Conservation (phyloP, 2,113 vertebrate genomes). For the Gallinago media region DNA sequence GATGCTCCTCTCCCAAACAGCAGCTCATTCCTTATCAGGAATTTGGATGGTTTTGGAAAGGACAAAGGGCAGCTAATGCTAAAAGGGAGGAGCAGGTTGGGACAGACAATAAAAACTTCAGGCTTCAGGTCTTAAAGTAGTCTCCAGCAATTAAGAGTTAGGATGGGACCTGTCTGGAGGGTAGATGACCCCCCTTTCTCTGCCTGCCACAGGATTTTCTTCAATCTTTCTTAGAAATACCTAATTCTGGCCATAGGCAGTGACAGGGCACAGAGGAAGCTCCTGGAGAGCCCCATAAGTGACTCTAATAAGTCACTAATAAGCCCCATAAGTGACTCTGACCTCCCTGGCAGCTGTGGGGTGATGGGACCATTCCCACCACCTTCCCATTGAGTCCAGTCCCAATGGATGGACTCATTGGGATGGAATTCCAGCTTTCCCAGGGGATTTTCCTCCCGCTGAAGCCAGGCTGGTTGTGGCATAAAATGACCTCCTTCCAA, state of each 20-base stretch:
- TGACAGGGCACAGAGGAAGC: background rate
- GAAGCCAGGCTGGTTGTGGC: rapidly evolving
- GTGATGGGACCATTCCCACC: background rate
- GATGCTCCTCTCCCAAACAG: rapidly evolving
- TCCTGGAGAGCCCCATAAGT: background rate
- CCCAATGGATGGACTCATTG: rapidly evolving
- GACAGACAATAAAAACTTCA: background rate
- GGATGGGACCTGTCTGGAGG: background rate
- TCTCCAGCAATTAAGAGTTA: background rate
- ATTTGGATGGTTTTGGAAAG: background rate
- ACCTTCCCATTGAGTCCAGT: rapidly evolving
- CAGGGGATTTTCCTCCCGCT: too few relatives aligned
- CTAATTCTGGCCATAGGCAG: background rate
- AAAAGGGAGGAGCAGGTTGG: background rate
- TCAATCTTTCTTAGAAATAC: background rate
- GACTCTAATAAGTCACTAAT: background rate
- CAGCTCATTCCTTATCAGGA: background rate
- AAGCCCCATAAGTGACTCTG: background rate
- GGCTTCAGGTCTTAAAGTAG: background rate
- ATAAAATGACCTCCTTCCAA: background rate
- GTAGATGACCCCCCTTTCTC: background rate
- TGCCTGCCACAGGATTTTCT: background rate
- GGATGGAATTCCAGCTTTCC: background rate
- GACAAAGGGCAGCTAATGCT: background rate
- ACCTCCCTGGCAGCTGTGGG: background rate